Percentiles rank a stretch among this genome's conserved stretches.
phyloP scores from a whole-genome alignment of 2,113 vertebrate genomes.

The Pelmatolapia mariae region DNA sequence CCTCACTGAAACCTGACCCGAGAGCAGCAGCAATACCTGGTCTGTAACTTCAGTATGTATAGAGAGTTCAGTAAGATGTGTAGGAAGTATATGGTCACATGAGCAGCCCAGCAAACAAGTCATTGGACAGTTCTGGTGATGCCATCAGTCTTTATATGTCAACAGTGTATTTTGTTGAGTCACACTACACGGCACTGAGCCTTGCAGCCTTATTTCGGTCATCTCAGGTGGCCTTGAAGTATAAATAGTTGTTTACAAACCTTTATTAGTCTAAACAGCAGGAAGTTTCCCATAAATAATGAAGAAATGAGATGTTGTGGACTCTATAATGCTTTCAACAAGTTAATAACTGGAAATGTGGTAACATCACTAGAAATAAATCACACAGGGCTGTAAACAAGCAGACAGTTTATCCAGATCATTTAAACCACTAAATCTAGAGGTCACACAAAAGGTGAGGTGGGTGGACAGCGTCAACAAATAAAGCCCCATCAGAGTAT shows the following conservation, averaged over 20 bases:
- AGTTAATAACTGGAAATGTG: neutral
- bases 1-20: neutral
- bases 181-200: neutral
- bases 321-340: neutral
- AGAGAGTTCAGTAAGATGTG: neutral
- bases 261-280: neutral
- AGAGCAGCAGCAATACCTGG: neutral
- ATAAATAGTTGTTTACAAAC: conserved; percentile 1
- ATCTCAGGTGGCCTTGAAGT: neutral
- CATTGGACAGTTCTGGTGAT: neutral
- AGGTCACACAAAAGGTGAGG: neutral
- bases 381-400: neutral
- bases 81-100: neutral
- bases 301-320: neutral
- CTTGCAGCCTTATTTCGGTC: neutral
- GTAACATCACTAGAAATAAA: neutral
- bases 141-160: neutral
- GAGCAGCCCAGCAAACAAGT: neutral
- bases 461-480: neutral
- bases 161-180: neutral
- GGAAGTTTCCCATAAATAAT: neutral
- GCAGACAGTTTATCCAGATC: neutral
- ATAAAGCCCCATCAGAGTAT: neutral
- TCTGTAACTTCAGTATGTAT: neutral
- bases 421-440: neutral